phyloP scores from a whole-genome alignment of 2,113 vertebrate genomes.

The Zonotrichia leucophrys region DNA sequence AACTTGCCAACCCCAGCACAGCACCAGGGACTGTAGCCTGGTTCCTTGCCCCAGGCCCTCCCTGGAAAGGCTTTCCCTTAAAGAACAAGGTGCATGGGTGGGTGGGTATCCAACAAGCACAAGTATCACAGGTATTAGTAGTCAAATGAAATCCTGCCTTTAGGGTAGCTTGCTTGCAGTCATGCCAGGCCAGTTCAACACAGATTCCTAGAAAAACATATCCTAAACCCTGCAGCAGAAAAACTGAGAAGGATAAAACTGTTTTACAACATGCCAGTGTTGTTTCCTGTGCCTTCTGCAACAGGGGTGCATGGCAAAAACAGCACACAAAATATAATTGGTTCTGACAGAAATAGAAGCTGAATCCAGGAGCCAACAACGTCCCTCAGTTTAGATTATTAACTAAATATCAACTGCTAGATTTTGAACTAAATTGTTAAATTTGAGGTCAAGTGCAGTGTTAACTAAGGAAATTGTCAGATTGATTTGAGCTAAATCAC shows the following conservation, averaged over 20 bases:
- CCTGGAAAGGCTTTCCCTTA: not conserved
- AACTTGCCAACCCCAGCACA: not conserved
- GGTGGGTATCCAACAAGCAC: not conserved
- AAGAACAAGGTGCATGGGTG: rapidly evolving
- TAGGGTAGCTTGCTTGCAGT: not conserved
- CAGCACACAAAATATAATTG: not conserved
- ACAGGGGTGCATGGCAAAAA: not conserved
- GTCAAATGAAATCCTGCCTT: not conserved
- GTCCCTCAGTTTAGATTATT: not conserved
- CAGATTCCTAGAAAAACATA: not conserved
- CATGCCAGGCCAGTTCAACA: not conserved
- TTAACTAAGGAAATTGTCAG: not conserved
- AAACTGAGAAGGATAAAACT: not conserved
- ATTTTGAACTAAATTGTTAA: not conserved
- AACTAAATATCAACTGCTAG: not conserved
- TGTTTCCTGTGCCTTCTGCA: not conserved
- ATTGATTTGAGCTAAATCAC: not conserved
- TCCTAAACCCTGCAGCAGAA: not conserved
- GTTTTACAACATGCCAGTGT: not conserved
- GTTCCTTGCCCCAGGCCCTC: not conserved
- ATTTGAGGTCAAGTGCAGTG: not conserved
- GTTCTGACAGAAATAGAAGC: not conserved
- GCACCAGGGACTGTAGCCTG: not conserved
- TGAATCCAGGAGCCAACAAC: not conserved
- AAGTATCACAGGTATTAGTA: not conserved